Evolutionary conservation across 2,797 vertebrate genomes (phyloP).

Genomic region (Phataginus tricuspis): DNA sequence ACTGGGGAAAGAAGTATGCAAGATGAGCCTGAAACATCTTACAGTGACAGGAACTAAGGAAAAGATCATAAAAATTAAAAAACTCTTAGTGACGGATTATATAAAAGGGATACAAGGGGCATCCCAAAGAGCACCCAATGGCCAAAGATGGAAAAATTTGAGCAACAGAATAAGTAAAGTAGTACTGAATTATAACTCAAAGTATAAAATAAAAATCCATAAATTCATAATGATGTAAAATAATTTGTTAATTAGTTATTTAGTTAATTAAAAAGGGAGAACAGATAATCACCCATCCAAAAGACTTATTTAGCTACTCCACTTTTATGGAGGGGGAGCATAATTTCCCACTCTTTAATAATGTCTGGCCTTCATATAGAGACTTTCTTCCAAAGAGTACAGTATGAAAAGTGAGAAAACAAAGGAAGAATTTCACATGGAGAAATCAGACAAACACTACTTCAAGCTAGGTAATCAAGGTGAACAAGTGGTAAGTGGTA

Average conservation of each 20-base stretch:
- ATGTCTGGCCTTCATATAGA: neutral
- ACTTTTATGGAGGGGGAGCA: neutral
- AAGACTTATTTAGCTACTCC: neutral
- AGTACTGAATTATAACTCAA: neutral
- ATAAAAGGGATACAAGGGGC: neutral
- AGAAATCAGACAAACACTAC: neutral
- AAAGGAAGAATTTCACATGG: neutral
- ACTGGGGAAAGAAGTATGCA: neutral
- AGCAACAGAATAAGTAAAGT: neutral
- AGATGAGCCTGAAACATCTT: neutral
- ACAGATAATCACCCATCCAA: neutral
- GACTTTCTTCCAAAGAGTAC: neutral
- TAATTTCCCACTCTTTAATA: neutral
- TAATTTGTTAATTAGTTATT: neutral
- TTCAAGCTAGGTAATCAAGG: neutral
- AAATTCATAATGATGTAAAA: neutral
- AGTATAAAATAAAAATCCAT: neutral
- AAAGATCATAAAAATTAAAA: neutral
- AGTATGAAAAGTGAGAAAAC: neutral
- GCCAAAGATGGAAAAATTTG: neutral
- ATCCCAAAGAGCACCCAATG: neutral
- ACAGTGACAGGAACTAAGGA: neutral
- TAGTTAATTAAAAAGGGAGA: neutral
- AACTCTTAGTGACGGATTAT: neutral
- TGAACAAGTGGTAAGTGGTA: neutral